phyloP scores from a whole-genome alignment of 1,140 invertebrate species.

The Drosophila dunni region DNA sequence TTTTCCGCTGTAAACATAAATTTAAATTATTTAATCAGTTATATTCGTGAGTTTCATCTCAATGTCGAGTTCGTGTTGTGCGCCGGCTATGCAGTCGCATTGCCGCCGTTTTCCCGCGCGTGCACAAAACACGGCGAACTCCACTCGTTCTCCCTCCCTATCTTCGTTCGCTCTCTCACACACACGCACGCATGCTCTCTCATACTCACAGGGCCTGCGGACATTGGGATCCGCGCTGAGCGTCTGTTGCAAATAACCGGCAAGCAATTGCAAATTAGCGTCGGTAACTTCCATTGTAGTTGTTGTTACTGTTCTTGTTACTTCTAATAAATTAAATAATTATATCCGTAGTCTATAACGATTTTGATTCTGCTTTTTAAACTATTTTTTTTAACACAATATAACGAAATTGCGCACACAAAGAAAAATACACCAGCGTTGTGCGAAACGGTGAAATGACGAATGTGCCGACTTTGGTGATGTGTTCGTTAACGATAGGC shows the following conservation, averaged over 20 bases:
- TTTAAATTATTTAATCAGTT: background rate
- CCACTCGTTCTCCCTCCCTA: constrained; percentile 26
- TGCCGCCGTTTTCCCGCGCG: constrained; percentile 65
- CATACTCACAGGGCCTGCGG: constrained; percentile 91
- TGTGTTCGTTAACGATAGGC: constrained; percentile 6
- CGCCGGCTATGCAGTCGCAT: constrained; percentile 5
- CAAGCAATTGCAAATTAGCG: constrained; percentile 91
- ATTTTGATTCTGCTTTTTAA: constrained; percentile 24
- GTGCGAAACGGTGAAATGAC: constrained; percentile 46
- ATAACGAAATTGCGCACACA: constrained; percentile 53
- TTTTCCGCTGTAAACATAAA: constrained; percentile 91
- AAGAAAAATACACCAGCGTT: constrained; percentile 17
- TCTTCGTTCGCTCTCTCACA: constrained; percentile 15
- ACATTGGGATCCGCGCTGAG: constrained; percentile 93
- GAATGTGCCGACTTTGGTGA: constrained; percentile 25
- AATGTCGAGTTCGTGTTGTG: background rate
- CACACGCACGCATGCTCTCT: constrained; percentile 29
- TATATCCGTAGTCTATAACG: constrained; percentile 28
- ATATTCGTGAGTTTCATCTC: background rate
- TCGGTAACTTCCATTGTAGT: constrained; percentile 92
- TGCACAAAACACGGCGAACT: constrained; percentile 1
- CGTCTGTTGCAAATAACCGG: constrained; percentile 94
- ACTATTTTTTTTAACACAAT: constrained; percentile 52
- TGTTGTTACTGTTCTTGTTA: constrained; percentile 4
- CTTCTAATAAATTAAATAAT: constrained; percentile 24